Percentiles rank a stretch among this genome's conserved stretches.
phyloP scores from a whole-genome alignment of 2,113 vertebrate genomes.

The Coptodon rendalli region DNA sequence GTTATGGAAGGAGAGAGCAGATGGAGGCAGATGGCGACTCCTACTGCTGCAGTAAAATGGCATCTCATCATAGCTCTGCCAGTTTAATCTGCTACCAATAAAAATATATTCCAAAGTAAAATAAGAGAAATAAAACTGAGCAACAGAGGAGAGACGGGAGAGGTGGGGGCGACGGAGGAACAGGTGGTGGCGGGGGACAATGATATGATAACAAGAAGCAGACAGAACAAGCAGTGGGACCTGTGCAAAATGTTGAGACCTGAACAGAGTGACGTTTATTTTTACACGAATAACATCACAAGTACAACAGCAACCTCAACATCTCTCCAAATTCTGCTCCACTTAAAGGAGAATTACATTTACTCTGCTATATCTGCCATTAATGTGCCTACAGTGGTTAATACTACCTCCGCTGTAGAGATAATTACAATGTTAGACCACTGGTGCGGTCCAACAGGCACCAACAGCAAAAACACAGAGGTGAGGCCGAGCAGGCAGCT shows the following conservation, averaged over 20 bases:
- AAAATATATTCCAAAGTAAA: slow-evolving; percentile 10
- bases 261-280: not conserved
- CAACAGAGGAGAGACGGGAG: not conserved
- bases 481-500: not conserved
- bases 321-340: not conserved
- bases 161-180: not conserved
- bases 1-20: slow-evolving; percentile 20
- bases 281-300: not conserved
- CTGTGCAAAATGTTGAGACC: not conserved
- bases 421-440: not conserved
- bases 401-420: not conserved
- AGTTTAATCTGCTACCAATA: slow-evolving; percentile 35
- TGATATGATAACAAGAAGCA: not conserved
- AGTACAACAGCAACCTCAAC: not conserved
- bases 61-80: slow-evolving; percentile 41
- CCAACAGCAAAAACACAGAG: not conserved
- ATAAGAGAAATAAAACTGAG: not conserved
- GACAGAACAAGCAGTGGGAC: not conserved
- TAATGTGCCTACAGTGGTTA: not conserved
- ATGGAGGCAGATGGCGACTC: slow-evolving; percentile 59
- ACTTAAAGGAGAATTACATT: not conserved
- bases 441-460: not conserved
- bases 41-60: slow-evolving; percentile 39
- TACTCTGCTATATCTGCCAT: not conserved
- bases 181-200: not conserved